Base-by-base conservation (phyloP, 2,113 vertebrate genomes). In the Monarcha castaneiventris region DNA sequence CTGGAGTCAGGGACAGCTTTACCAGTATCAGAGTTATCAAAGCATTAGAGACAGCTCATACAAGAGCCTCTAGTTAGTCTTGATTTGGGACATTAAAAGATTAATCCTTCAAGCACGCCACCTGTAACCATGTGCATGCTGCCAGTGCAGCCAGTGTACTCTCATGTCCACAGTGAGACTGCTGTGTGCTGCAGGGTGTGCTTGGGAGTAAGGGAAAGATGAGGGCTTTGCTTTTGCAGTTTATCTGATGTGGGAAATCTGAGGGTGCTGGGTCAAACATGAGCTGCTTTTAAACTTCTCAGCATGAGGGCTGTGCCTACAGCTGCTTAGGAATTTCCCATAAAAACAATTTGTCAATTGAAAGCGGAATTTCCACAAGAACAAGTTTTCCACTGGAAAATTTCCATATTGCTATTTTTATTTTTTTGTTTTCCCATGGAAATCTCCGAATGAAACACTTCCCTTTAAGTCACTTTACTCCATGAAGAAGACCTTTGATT, bases 341-440 rank as follows among this genome's bases (percentile, higher is more conserved):
- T 90, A 91, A 93, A 96, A 96, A 90, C 92, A 90, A 30, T 85
- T 95, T 96, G 79, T 97, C 85, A 67, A 93, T 75, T 93, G 90
- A 96, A 94, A 92, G 88, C 2, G 32, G 94, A 96, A 90, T 97
- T 96, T 96, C 95, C 92, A 91, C 89, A 83, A 93, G 85, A 94
- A 77, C 82, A 95, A 95, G 79, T 90, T 96, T 95, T 97, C 96
- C 93, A 90, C 90, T 95, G 95, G 92, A 94, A 96, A 90, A 96
- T 94, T 79, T 94, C 92, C 64, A 37, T 95, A 84, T 74, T 90
- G 44, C 82, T 91, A 63, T 91, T 91, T 85, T 93, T 97, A 18
- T 81, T 78, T 46, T 64, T 89, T 89, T 89, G 62, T 94, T 95
- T 94, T 96, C 93, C 85, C 88, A 74, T 94, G 90, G 90, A 94